Percentiles rank a stretch among this genome's conserved stretches.
phyloP scores from a whole-genome alignment of 2,797 vertebrate species.

The Eulemur rubriventer region DNA sequence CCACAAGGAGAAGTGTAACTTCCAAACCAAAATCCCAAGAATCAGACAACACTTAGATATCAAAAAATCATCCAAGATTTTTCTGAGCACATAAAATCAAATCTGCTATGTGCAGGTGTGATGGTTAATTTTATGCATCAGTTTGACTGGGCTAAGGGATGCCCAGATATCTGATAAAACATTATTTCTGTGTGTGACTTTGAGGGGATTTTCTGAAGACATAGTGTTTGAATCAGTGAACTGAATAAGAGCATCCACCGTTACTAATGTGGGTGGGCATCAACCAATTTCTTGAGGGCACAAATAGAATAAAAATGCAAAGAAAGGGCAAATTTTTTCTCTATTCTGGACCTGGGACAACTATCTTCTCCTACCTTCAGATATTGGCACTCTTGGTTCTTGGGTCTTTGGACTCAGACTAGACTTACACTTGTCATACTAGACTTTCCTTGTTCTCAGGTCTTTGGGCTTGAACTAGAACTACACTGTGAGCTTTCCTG shows the following conservation, averaged over 20 bases:
- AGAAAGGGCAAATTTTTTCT: neutral
- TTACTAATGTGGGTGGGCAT: neutral
- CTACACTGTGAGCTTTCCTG: neutral
- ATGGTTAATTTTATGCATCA: neutral
- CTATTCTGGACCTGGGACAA: neutral
- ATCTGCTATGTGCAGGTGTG: neutral
- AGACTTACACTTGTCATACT: neutral
- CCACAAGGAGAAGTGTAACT: neutral
- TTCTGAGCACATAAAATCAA: neutral
- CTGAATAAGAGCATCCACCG: neutral
- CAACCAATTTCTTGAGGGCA: neutral
- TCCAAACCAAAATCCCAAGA: neutral
- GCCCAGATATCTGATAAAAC: neutral
- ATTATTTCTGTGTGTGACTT: neutral
- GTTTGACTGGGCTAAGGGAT: neutral
- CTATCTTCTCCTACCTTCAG: neutral
- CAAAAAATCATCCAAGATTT: neutral
- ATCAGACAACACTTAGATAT: neutral
- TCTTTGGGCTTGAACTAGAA: neutral
- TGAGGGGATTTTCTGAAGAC: neutral
- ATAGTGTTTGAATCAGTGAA: neutral
- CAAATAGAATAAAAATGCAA: neutral
- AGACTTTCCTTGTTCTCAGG: neutral
- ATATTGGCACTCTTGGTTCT: neutral
- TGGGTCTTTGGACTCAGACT: neutral